These are phyloP conservation scores for Thryonomys swinderianus DNA, from an alignment of 2,113 vertebrate species.

Conservation along the genomic window DNA sequence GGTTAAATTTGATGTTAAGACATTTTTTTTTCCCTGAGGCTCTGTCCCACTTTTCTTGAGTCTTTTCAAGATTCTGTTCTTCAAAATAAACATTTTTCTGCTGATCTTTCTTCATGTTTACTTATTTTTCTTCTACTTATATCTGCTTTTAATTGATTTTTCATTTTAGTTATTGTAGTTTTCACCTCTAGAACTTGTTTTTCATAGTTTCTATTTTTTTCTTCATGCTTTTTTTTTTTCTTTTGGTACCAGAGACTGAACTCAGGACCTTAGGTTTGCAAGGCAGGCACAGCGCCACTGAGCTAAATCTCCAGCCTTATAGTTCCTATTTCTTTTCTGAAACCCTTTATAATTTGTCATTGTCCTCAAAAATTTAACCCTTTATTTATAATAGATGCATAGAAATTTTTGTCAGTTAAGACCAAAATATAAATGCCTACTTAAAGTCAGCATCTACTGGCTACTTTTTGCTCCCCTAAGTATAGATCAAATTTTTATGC, in stretches of 20 bases:
- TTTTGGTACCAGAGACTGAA: no score
- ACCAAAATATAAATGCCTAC: background rate
- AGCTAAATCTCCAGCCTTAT: background rate
- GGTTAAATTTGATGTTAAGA: background rate
- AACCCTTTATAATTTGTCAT: background rate
- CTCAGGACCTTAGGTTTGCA: no score
- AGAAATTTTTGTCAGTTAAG: background rate
- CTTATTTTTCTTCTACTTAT: background rate
- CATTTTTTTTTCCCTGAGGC: background rate
- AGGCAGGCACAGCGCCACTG: no score
- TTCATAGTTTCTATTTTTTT: background rate
- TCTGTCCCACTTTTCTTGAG: background rate
- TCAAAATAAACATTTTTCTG: background rate
- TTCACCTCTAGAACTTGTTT: background rate
- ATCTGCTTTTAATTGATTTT: background rate
- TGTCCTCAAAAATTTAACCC: background rate
- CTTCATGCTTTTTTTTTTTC: no score
- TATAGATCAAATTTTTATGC: background rate
- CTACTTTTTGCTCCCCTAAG: background rate
- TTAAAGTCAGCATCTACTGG: slow-evolving; percentile 2
- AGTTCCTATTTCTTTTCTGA: background rate
- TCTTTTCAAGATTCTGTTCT: background rate
- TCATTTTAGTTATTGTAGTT: slow-evolving; percentile 13
- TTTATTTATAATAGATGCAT: background rate
- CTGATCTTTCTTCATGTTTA: background rate